Conservation (phyloP, 2,888 invertebrate species). For the Platycnemis pennipes region DNA sequence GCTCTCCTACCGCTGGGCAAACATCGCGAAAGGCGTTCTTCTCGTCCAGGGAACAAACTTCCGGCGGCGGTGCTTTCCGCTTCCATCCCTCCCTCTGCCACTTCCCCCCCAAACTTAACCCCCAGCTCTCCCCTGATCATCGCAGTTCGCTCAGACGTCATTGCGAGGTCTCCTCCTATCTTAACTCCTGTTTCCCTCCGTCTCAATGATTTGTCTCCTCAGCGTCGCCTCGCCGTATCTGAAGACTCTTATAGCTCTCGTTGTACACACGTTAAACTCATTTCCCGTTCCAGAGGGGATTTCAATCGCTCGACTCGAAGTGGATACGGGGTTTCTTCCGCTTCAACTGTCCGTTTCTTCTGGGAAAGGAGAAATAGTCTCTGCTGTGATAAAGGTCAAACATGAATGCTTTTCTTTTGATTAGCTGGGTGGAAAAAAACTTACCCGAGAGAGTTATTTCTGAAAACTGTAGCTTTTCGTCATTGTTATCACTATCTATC, state of each 20-base stretch:
- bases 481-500: too few relatives aligned
- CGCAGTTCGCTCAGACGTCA: neutral
- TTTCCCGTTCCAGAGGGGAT: neutral
- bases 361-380: neutral
- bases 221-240: too few relatives aligned
- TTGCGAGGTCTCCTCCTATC: neutral
- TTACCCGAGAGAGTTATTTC: too few relatives aligned
- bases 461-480: too few relatives aligned
- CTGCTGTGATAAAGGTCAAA: neutral
- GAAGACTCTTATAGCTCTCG: too few relatives aligned
- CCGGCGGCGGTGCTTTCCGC: conserved; percentile 28
- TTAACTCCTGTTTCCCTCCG: neutral
- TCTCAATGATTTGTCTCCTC: too few relatives aligned
- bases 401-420: too few relatives aligned
- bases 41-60: conserved; percentile 63
- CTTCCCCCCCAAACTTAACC: neutral
- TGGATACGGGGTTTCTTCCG: neutral
- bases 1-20: conserved; percentile 50
- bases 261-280: too few relatives aligned
- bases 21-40: conserved; percentile 63
- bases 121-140: neutral
- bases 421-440: too few relatives aligned
- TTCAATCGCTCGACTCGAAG: neutral
- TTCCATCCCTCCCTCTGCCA: neutral
- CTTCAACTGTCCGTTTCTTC: neutral